Evolutionary conservation across 2,113 vertebrate species (phyloP), one percentile per base, ranked within the genome.

Genomic region (Lamprotornis superbus): DNA sequence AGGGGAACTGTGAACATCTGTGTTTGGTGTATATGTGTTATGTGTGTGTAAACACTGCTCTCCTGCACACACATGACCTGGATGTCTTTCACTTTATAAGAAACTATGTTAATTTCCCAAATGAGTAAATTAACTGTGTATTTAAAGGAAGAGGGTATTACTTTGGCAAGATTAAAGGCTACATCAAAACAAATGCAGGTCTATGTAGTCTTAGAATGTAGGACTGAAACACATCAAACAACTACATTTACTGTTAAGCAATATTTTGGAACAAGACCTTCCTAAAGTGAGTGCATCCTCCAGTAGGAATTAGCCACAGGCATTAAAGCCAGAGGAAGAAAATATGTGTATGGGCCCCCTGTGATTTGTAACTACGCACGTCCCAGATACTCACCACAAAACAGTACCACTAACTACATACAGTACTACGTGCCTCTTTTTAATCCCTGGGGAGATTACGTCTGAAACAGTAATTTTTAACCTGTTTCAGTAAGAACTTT

Each of bases 381-480:
- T 87, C 40, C 33, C 76, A 89, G 75, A 91, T 61, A 67, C 28
- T 87, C 20, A 67, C 30, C 61, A 53, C 64, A 91, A 90, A 83
- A 75, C 39, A 94, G 49, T 27, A 93, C 55, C 61, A 64, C 70
- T 80, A 92, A 84, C 90, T 91, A 65, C 56, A 57, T 49, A 91
- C 44, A 64, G 59, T 83, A 44, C 59, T 85, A 68, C 9, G 10
- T 12, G 28, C 7, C 59, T 94, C 67, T 85, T 93, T 73, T 57
- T 83, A 83, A 83, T 86, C 83, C 37, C 83, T 46, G 42, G 35
- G 28, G 74, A 94, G 67, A 60, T 89, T 65, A 44, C 3, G 3
- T 74, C 78, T 74, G 17, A 71, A 89, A 90, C 17, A 89, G 40
- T 35, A 84, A 94, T n/a, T 86, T 83, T 87, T 56, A 95, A 87